Percentiles rank a stretch among this genome's conserved stretches.
phyloP scores from a whole-genome alignment of 2,797 vertebrate species.

The Semaprochilodus insignis region DNA sequence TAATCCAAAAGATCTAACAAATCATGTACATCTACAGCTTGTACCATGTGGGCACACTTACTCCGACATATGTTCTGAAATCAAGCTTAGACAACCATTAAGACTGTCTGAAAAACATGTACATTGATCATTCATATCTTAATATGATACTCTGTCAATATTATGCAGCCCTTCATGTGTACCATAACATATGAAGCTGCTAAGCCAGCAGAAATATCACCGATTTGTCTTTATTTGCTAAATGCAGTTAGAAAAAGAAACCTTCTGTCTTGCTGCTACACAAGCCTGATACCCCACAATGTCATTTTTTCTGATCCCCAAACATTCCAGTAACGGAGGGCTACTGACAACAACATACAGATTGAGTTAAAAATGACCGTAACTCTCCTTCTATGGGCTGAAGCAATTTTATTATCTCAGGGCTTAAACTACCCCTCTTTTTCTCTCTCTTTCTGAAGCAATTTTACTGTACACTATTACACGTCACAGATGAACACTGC shows the following conservation, averaged over 20 bases:
- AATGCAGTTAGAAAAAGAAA: not conserved
- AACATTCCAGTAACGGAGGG: not conserved
- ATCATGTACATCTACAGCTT: not conserved
- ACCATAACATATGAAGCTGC: not conserved
- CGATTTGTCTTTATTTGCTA: not conserved
- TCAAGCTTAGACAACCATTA: no score
- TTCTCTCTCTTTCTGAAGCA: not conserved
- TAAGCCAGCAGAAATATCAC: not conserved
- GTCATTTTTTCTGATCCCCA: not conserved
- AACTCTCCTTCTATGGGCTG: no score
- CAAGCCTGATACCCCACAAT: no score
- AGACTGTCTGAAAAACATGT: not conserved
- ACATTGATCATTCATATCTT: no score
- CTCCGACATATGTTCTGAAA: not conserved
- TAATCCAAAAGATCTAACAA: slow-evolving; percentile 1
- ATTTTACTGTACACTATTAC: not conserved
- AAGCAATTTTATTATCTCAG: not conserved
- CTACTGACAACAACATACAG: not conserved
- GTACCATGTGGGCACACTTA: not conserved
- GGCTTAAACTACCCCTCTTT: not conserved
- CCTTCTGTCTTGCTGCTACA: not conserved
- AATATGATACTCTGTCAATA: not conserved
- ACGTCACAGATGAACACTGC: not conserved
- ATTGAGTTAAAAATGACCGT: not conserved
- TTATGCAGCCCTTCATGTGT: not conserved